These are phyloP conservation scores for Diacarnus erythraeanus DNA, from an alignment of 37 sponge, comb jelly and placozoan genomes.

Conservation along the genomic window DNA sequence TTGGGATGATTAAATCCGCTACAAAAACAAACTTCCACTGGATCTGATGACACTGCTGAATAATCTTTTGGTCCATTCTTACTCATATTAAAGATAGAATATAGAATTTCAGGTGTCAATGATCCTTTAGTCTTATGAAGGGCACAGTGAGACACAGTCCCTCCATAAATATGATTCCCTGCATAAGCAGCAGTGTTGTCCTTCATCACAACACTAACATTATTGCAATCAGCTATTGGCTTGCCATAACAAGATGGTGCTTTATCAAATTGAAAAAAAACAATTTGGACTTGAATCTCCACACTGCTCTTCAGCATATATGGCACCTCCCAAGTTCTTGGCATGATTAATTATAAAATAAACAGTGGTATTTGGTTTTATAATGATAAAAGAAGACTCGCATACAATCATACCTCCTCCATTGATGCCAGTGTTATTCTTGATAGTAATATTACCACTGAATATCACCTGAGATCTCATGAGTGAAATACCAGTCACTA, in stretches of 20 bases:
- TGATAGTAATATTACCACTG: slow-evolving; percentile 4
- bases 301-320: slow-evolving; percentile 1
- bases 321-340: background rate
- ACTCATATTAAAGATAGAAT: too few species aligned
- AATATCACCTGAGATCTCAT: background rate
- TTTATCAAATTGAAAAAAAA: too few species aligned
- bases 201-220: background rate
- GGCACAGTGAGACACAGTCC: background rate
- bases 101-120: too few species aligned
- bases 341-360: background rate
- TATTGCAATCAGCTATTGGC: background rate
- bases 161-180: background rate
- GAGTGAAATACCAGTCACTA: background rate
- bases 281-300: background rate
- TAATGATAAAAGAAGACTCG: background rate
- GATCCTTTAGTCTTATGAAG: too few species aligned
- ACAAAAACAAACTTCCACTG: background rate
- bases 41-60: background rate
- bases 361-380: background rate
- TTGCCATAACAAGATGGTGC: background rate
- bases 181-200: background rate
- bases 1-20: background rate
- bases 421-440: slow-evolving; percentile 10
- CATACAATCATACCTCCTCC: background rate
- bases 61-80: background rate